Evolutionary conservation across 1,140 invertebrate species (phyloP).

Genomic region (Maconellicoccus hirsutus): DNA sequence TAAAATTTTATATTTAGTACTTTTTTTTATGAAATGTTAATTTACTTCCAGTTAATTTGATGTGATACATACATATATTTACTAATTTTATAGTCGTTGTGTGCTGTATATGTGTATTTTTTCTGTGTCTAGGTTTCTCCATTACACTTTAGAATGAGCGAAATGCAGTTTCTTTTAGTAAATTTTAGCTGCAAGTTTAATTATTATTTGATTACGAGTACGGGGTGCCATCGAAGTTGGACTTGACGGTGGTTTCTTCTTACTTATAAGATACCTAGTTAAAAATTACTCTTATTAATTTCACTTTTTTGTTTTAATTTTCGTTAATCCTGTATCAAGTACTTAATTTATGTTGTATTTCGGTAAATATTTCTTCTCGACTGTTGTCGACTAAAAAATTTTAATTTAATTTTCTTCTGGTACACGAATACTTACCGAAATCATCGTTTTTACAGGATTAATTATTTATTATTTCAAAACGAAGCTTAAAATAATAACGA

Average conservation of each 20-base stretch:
- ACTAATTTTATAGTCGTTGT: neutral
- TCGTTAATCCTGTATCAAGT: neutral
- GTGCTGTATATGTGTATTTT: neutral
- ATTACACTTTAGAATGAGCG: slow-evolving; percentile 7
- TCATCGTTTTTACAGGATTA: too few relatives aligned
- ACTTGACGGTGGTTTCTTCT: neutral
- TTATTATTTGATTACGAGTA: slow-evolving; percentile 15
- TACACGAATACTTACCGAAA: too few relatives aligned
- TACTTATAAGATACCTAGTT: neutral
- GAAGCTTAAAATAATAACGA: too few relatives aligned
- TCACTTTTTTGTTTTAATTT: neutral
- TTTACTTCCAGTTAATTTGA: neutral
- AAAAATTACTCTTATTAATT: too few relatives aligned
- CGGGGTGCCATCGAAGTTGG: slow-evolving; percentile 14
- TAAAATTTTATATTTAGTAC: too few relatives aligned
- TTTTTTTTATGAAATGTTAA: too few relatives aligned
- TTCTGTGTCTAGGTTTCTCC: slow-evolving; percentile 12
- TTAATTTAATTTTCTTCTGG: too few relatives aligned
- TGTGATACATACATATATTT: neutral
- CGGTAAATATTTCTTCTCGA: neutral
- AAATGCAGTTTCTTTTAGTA: neutral
- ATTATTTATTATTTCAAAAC: too few relatives aligned
- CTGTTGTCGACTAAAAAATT: too few relatives aligned
- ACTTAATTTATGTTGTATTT: neutral
- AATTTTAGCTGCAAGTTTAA: neutral